Evolutionary conservation across 1,140 invertebrate genomes (phyloP).

Genomic region (Linepithema humile): DNA sequence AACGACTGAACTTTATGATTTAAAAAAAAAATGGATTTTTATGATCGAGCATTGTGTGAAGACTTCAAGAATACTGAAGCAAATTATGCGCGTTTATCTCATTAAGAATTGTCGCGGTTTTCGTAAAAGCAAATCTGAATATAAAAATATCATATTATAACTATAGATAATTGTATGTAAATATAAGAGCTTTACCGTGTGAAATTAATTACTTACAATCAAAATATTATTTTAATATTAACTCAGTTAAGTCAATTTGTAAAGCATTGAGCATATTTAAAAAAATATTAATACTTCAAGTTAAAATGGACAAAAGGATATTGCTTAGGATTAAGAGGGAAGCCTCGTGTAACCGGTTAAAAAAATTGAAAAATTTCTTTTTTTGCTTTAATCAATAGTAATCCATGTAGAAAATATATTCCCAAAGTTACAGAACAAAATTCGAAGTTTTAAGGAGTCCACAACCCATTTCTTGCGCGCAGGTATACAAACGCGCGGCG

Average conservation of each 20-base stretch:
- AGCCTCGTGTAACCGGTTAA: no score
- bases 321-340: no score
- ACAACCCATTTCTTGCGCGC: no score
- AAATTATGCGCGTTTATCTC: slow-evolving; percentile 28
- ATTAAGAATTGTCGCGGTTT: slow-evolving; percentile 55
- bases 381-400: no score
- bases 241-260: no score
- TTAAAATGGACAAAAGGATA: no score
- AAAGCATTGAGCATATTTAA: neutral
- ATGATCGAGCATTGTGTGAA: slow-evolving; percentile 47
- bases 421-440: no score
- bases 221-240: no score
- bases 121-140: neutral
- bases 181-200: neutral
- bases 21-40: slow-evolving; percentile 23
- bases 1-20: slow-evolving; percentile 45
- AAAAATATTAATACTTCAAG: neutral
- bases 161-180: neutral
- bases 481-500: no score
- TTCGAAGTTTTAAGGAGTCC: no score
- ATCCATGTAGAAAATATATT: no score
- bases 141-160: neutral
- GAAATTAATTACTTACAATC: neutral
- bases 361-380: no score
- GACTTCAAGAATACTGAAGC: slow-evolving; percentile 19